These are phyloP conservation scores for Diplodus sargus DNA, from an alignment of 2,797 vertebrate genomes.

Conservation along the genomic window DNA sequence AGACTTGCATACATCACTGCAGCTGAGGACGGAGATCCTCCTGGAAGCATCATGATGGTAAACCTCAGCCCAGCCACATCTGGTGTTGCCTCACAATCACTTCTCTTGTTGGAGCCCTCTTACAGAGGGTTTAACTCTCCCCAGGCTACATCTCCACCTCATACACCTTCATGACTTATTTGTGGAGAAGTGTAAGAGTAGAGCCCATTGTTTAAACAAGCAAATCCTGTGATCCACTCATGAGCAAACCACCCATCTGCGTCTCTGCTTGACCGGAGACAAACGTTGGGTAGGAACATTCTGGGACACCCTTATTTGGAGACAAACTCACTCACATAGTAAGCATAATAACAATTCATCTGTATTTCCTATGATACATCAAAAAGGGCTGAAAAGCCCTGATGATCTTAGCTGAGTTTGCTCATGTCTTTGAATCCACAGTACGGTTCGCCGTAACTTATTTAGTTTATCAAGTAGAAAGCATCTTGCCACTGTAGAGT, in stretches of 20 bases:
- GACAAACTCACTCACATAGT: slow-evolving; percentile 2
- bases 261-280: slow-evolving; percentile 31
- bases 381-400: background rate
- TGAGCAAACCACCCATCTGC: slow-evolving; percentile 33
- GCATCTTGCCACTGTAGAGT: slow-evolving; percentile 6
- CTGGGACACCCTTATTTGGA: background rate
- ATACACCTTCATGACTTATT: slow-evolving; percentile 57
- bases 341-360: background rate
- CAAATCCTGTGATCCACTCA: slow-evolving; percentile 64
- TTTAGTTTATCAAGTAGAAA: slow-evolving; percentile 10
- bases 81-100: slow-evolving; percentile 53
- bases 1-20: slow-evolving; percentile 17
- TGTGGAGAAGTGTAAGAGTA: slow-evolving; percentile 35
- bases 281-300: background rate
- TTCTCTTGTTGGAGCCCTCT: slow-evolving; percentile 54
- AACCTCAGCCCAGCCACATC: slow-evolving; percentile 39
- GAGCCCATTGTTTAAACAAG: slow-evolving; percentile 48
- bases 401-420: background rate
- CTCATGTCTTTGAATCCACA: background rate
- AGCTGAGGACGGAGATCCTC: slow-evolving; percentile 21
- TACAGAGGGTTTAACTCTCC: slow-evolving; percentile 5
- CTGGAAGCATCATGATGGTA: slow-evolving; percentile 30
- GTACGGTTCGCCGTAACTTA: background rate
- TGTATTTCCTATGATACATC: background rate
- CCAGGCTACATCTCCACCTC: slow-evolving; percentile 35